These are phyloP conservation scores for Embidobia sp. DNA, from an alignment of 2,888 invertebrate species.

Conservation along the genomic window DNA sequence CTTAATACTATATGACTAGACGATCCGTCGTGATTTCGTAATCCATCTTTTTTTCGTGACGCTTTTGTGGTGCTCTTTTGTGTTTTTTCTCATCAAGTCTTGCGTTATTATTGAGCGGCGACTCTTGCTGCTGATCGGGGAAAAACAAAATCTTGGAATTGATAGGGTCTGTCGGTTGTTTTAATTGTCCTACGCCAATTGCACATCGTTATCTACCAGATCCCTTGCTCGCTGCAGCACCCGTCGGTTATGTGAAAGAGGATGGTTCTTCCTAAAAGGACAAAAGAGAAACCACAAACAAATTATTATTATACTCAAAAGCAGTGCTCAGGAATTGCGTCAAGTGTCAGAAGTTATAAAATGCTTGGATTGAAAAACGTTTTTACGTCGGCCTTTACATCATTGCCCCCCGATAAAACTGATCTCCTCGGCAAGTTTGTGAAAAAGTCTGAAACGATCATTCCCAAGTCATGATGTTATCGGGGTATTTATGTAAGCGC, in stretches of 20 bases:
- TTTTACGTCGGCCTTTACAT: too few relatives aligned
- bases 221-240: constrained; percentile 33
- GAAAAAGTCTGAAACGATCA: constrained; percentile 40
- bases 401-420: constrained; percentile 10
- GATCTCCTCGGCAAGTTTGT: neutral
- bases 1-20: constrained; percentile 76
- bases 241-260: neutral
- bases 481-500: constrained; percentile 23
- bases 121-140: constrained; percentile 40
- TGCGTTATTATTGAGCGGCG: constrained; percentile 34
- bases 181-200: constrained; percentile 43
- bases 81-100: neutral
- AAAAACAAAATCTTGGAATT: constrained; percentile 20
- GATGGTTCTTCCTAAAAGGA: too few relatives aligned
- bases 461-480: constrained; percentile 46
- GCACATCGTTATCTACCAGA: constrained; percentile 36
- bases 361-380: too few relatives aligned
- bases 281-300: too few relatives aligned
- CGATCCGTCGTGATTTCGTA: constrained; percentile 69
- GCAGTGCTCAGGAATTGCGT: too few relatives aligned
- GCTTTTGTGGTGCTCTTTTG: neutral
- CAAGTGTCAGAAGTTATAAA: too few relatives aligned
- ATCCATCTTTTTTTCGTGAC: constrained; percentile 32
- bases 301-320: too few relatives aligned
- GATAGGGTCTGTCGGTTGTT: constrained; percentile 1